Evolutionary conservation across 1,140 invertebrate species (phyloP).

Genomic region (Conus ventricosus): DNA sequence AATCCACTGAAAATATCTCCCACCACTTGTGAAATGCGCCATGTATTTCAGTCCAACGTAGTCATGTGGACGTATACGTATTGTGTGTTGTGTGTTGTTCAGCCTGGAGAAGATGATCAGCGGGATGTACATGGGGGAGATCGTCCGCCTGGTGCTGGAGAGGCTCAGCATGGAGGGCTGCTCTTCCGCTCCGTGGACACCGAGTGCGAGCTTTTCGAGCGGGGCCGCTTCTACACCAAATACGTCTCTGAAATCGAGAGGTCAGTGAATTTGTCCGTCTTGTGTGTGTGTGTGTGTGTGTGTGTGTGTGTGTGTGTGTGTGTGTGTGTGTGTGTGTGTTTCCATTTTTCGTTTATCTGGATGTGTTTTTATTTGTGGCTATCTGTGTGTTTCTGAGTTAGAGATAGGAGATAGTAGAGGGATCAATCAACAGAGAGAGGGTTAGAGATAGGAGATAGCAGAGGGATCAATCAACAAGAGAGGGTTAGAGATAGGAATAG

Average conservation of each 20-base stretch:
- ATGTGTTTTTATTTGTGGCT: too few species aligned
- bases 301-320: neutral
- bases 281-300: neutral
- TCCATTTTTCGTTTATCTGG: neutral
- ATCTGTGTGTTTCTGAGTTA: too few species aligned
- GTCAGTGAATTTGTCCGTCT: conserved; percentile 45
- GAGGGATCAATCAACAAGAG: too few species aligned
- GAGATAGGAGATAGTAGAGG: too few species aligned
- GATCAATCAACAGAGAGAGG: too few species aligned
- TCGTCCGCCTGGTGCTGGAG: conserved; percentile 75
- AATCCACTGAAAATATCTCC: too few species aligned
- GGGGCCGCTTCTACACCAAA: conserved; percentile 89
- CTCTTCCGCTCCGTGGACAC: conserved; percentile 73
- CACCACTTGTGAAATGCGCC: too few species aligned
- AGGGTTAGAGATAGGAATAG: too few species aligned
- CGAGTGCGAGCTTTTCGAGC: conserved; percentile 79
- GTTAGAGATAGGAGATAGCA: too few species aligned
- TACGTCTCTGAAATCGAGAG: conserved; percentile 94
- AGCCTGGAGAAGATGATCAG: conserved; percentile 79
- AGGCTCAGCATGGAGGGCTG: conserved; percentile 72
- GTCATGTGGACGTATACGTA: too few species aligned
- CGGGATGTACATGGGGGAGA: conserved; percentile 78
- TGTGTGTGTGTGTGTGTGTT: neutral
- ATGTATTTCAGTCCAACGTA: too few species aligned
- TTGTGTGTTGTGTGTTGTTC: too few species aligned